Evolutionary conservation across 2,888 invertebrate genomes (phyloP), one percentile per base, ranked within the genome.

Genomic region (Leptinotarsa tumamoca): DNA sequence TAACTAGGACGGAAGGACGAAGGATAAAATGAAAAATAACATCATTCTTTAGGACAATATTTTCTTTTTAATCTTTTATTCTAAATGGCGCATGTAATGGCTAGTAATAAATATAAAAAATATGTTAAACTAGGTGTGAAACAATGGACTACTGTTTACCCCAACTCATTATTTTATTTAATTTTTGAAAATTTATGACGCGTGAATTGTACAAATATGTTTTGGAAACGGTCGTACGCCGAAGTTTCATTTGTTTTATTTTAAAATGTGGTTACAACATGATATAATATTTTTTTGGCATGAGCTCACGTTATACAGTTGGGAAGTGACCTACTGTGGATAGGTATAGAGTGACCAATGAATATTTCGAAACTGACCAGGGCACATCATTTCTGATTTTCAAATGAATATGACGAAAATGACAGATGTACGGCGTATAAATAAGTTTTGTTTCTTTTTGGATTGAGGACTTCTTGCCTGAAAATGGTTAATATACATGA

Each of bases 111-210:
- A 77, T 77, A 77, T 72, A 74, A 77, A 77, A 77, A 77, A 71
- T 72, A 72, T 74, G 77, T 77, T 74, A 66, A 77, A 77, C 77
- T 74, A 74, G 77, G 72, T 74, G 77, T 74, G 72, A 77, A 77
- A 77, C 71, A 56, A 56, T 43, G 66, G 58, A 56, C 14, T 71
- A 67, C 49, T 71, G 52, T 52, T 56, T 72, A 72, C 63, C 52
- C 67, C 54, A 27, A 72, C 77, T 77, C 77, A 77, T 77, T 77
- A 77, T 77, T 77, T 72, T 77, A 77, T 74, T 77, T 77, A 74
- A 77, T 77, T 77, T 77, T 72, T 70, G 70, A 77, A 72, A 77
- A 77, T 77, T 77, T 77, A 77, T 77, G 77, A 70, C 21, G 72
- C 74, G 71, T 77, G 73, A 77, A 77, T 74, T 67, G 50, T 67